Conservation (phyloP, 2,113 vertebrate genomes). For the Sitta europaea region DNA sequence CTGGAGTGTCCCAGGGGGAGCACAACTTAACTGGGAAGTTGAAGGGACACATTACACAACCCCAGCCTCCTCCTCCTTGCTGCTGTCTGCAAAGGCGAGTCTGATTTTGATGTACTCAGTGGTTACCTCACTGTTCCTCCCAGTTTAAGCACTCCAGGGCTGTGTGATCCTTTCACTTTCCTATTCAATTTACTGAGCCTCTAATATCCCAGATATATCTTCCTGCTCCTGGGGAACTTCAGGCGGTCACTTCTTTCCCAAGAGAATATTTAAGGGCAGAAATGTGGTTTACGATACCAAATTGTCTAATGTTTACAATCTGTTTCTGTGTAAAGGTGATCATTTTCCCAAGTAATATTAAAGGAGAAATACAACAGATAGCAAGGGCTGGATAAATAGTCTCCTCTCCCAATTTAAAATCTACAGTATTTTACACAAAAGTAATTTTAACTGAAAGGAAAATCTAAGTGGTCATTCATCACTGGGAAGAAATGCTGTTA, state of each 20-base stretch:
- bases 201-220: not conserved
- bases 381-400: not conserved
- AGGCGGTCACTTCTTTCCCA: not conserved
- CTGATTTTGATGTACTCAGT: not conserved
- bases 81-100: not conserved
- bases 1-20: not conserved
- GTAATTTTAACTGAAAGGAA: conserved; percentile 45
- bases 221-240: not conserved
- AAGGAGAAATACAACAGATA: conserved; percentile 14
- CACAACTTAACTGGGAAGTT: not conserved
- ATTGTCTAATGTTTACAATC: not conserved
- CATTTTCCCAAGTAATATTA: not conserved
- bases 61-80: not conserved
- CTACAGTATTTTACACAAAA: conserved; percentile 27
- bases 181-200: not conserved
- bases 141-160: not conserved
- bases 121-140: not conserved
- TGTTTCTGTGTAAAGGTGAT: not conserved
- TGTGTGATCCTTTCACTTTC: not conserved
- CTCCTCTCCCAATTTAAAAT: conserved; percentile 8
- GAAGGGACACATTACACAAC: not conserved
- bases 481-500: not conserved
- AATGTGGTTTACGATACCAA: not conserved
- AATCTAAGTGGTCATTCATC: conserved; percentile 35
- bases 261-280: not conserved